Percentiles rank a stretch among this genome's conserved stretches.
Conservation (phyloP, 64 coral and sea anemone species). For the Pachyseris speciosa region DNA sequence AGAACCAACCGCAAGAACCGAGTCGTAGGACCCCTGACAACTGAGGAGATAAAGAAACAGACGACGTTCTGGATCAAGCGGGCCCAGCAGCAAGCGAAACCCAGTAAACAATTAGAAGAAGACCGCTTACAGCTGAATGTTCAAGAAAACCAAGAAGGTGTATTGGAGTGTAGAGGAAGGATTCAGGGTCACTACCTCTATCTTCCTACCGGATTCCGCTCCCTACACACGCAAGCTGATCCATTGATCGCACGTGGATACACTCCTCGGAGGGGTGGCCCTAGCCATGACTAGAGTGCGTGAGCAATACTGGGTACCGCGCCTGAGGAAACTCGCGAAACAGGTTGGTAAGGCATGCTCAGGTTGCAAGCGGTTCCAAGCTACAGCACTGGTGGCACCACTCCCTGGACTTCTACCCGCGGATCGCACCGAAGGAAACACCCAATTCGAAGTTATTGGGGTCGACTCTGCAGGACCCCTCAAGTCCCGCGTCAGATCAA, state of each 20-base stretch:
- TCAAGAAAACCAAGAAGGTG: neutral
- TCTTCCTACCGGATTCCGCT: neutral
- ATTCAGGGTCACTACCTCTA: conserved; percentile 56
- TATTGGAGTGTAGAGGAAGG: conserved; percentile 37
- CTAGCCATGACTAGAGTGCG: conserved; percentile 71
- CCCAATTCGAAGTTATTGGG: conserved; percentile 15
- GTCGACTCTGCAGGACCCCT: conserved; percentile 32
- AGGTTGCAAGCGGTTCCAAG: conserved; percentile 64
- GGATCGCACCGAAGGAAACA: conserved; percentile 7
- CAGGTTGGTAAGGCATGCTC: neutral
- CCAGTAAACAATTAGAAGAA: neutral
- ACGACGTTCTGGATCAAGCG: neutral
- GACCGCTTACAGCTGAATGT: conserved; percentile 28
- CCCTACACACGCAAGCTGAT: conserved; percentile 3
- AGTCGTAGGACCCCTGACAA: neutral
- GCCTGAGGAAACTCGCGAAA: conserved; percentile 27
- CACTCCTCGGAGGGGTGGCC: conserved; percentile 34
- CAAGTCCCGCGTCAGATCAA: conserved; percentile 9
- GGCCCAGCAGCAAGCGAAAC: neutral
- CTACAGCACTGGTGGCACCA: conserved; percentile 8
- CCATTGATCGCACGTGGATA: neutral
- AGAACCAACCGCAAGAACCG: conserved; percentile 19
- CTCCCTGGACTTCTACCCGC: conserved; percentile 19
- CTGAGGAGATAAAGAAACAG: conserved; percentile 17
- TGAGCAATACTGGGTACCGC: conserved; percentile 59